phyloP scores from a whole-genome alignment of 2,113 vertebrate species.

The Myotis lucifugus region DNA sequence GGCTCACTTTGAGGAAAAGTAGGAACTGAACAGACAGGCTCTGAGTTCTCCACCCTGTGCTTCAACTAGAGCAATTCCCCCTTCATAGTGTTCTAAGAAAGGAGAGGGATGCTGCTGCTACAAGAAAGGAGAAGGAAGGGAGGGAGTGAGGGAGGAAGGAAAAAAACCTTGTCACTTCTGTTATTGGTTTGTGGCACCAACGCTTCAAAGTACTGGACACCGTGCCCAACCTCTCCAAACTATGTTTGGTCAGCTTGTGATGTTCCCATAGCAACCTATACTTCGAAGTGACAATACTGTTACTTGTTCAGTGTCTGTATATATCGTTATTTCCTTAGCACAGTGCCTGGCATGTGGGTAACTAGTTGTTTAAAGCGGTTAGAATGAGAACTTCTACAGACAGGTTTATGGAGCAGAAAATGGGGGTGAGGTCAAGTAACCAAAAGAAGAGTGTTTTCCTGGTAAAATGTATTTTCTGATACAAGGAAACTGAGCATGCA shows the following conservation, averaged over 20 bases:
- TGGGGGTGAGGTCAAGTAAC: not conserved
- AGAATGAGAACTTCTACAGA: not conserved
- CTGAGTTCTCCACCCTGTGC: not conserved
- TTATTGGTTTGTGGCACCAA: not conserved
- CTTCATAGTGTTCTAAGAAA: not conserved
- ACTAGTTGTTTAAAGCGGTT: not conserved
- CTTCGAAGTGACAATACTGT: not conserved
- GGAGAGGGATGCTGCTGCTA: not conserved
- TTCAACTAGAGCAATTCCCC: not conserved
- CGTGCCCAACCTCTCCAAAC: not conserved
- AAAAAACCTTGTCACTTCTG: not conserved
- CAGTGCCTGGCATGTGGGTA: not conserved
- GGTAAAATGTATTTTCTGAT: not conserved
- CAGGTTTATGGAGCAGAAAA: not conserved
- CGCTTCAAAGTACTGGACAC: not conserved
- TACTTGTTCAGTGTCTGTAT: too few relatives aligned
- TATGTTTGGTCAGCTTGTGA: not conserved
- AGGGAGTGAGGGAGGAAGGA: not conserved
- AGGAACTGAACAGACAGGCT: not conserved
- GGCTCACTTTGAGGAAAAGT: not conserved
- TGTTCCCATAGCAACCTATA: not conserved
- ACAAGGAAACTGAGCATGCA: not conserved
- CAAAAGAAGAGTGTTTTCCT: not conserved
- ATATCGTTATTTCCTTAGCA: not conserved
- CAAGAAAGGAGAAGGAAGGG: not conserved